phyloP scores from a whole-genome alignment of 1,140 invertebrate genomes.

The Nomia melanderi region DNA sequence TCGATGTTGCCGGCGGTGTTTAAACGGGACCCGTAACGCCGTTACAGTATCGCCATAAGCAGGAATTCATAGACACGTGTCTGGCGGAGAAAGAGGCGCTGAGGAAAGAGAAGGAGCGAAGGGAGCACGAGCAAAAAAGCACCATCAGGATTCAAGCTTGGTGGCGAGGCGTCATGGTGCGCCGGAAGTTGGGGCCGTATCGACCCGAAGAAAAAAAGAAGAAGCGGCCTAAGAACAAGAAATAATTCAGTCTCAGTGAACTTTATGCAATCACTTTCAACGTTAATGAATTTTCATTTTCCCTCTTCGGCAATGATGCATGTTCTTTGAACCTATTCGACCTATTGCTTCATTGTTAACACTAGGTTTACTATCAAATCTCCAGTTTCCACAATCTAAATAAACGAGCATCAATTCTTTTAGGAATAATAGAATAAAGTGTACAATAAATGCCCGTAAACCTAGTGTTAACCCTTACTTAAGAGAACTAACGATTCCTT shows the following conservation, averaged over 20 bases:
- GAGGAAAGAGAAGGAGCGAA: slow-evolving; percentile 65
- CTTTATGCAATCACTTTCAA: not conserved
- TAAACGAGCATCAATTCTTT: too few species aligned
- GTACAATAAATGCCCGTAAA: too few species aligned
- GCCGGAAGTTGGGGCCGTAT: slow-evolving; percentile 84
- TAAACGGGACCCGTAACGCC: not conserved
- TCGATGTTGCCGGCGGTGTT: not conserved
- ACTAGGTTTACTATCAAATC: too few species aligned
- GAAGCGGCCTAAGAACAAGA: slow-evolving; percentile 80
- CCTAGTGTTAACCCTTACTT: too few species aligned
- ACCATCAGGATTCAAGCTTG: slow-evolving; percentile 84
- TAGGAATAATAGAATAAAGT: too few species aligned
- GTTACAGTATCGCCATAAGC: slow-evolving; percentile 73
- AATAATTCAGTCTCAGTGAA: slow-evolving; percentile 59
- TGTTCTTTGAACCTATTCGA: too few species aligned
- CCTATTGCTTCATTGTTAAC: too few species aligned
- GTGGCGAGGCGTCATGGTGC: slow-evolving; percentile 87
- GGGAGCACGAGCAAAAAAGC: slow-evolving; percentile 68
- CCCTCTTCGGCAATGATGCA: too few species aligned
- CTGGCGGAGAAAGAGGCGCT: slow-evolving; percentile 72
- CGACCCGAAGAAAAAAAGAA: slow-evolving; percentile 81
- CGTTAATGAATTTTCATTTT: too few species aligned
- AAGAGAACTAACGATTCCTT: too few species aligned
- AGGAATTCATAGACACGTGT: slow-evolving; percentile 77
- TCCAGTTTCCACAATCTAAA: too few species aligned